phyloP scores from a whole-genome alignment of 2,113 vertebrate genomes.

The Crotalus tigris region DNA sequence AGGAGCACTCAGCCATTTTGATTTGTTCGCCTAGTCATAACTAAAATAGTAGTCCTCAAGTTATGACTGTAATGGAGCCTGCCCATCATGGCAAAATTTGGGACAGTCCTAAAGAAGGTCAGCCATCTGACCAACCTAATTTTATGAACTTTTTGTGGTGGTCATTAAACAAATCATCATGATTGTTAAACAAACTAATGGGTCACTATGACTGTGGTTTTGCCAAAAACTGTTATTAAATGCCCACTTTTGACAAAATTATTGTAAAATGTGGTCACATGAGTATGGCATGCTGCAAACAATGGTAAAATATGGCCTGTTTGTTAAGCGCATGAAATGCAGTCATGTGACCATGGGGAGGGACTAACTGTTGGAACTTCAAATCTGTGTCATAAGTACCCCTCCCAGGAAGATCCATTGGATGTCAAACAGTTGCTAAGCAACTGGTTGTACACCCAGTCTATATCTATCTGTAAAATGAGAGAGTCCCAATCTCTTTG shows the following conservation, averaged over 20 bases:
- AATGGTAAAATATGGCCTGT: background rate
- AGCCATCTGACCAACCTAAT: no score
- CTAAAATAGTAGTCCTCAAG: background rate
- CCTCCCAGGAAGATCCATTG: background rate
- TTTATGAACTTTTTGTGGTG: no score
- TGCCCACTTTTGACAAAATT: background rate
- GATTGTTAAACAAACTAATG: background rate
- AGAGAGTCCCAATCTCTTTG: background rate
- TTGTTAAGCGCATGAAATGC: background rate
- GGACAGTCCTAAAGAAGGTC: no score
- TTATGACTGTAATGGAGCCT: no score
- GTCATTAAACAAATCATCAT: no score
- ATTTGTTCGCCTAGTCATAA: background rate
- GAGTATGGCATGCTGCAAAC: no score
- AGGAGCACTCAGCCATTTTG: background rate
- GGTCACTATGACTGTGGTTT: background rate
- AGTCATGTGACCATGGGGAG: background rate
- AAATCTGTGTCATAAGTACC: background rate
- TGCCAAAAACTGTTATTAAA: background rate
- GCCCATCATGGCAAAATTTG: no score
- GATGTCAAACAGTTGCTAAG: background rate
- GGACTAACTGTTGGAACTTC: background rate
- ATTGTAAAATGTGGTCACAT: no score
- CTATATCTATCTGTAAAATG: background rate
- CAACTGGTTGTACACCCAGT: background rate